Conservation (phyloP, 92 coral and sea anemone genomes). For the Palythoa grandis region DNA sequence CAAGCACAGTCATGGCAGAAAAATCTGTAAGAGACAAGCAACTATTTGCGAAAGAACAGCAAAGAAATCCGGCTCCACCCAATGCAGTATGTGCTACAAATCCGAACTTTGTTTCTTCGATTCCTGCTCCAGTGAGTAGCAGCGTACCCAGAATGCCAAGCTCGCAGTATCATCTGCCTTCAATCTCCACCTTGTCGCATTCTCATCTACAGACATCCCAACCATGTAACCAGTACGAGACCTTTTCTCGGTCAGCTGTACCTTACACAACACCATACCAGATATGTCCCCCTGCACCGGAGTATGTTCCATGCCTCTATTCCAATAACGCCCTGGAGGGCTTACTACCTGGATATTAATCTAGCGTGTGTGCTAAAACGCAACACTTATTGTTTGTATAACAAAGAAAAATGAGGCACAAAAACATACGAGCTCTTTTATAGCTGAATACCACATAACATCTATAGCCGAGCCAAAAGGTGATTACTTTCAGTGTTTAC, state of each 20-base stretch:
- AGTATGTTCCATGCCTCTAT: constrained; percentile 28
- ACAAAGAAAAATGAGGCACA: no score
- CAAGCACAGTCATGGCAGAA: background rate
- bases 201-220: constrained; percentile 29
- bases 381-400: no score
- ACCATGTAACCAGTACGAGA: constrained; percentile 25
- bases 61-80: constrained; percentile 28
- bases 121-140: constrained; percentile 15
- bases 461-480: no score
- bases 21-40: background rate
- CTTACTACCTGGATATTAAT: constrained; percentile 32
- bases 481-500: no score
- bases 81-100: constrained; percentile 38
- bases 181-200: constrained; percentile 28
- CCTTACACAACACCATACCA: constrained; percentile 31
- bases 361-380: background rate
- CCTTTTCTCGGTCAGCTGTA: constrained; percentile 26
- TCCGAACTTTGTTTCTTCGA: constrained; percentile 25
- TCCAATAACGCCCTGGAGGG: constrained; percentile 25
- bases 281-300: constrained; percentile 28
- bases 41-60: background rate
- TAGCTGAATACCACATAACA: no score
- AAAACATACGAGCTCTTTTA: no score
- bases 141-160: constrained; percentile 30
- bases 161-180: constrained; percentile 32